phyloP scores from a whole-genome alignment of 1,140 invertebrate genomes.

The Drosophila ananassae region DNA sequence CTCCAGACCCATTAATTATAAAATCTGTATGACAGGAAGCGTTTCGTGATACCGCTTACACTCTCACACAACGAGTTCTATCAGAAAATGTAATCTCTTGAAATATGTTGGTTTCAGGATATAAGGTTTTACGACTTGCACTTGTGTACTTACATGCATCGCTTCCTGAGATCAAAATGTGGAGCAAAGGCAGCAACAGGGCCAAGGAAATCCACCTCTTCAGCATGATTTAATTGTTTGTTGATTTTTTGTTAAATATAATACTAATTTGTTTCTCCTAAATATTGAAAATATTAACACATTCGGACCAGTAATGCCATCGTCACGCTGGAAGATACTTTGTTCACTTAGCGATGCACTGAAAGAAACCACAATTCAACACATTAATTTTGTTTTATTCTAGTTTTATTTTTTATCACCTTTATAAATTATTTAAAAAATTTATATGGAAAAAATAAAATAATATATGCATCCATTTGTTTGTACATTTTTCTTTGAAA shows the following conservation, averaged over 20 bases:
- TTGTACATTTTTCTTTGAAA: neutral
- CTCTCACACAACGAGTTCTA: neutral
- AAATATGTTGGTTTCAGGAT: neutral
- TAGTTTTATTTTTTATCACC: neutral
- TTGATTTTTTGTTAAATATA: constrained; percentile 11
- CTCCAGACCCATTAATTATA: constrained; percentile 7
- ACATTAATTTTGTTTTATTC: no score
- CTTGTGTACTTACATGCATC: constrained; percentile 33
- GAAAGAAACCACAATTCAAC: constrained; percentile 6
- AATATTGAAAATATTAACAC: constrained; percentile 43
- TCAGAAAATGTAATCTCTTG: neutral
- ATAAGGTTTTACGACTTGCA: neutral
- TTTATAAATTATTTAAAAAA: no score
- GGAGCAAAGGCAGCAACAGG: constrained; percentile 1
- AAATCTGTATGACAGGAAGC: constrained; percentile 15
- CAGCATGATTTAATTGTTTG: constrained; percentile 8
- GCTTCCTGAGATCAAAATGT: constrained; percentile 24
- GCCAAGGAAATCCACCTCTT: neutral
- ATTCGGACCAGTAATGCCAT: constrained; percentile 36
- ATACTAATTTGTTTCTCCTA: constrained; percentile 24
- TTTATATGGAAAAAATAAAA: no score
- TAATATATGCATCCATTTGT: no score
- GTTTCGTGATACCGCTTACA: neutral
- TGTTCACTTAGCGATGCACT: constrained; percentile 42
- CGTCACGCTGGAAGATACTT: constrained; percentile 37